These are phyloP conservation scores for Enteromius unitaeniatus DNA, from an alignment of 2,797 vertebrate species.

Conservation along the genomic window DNA sequence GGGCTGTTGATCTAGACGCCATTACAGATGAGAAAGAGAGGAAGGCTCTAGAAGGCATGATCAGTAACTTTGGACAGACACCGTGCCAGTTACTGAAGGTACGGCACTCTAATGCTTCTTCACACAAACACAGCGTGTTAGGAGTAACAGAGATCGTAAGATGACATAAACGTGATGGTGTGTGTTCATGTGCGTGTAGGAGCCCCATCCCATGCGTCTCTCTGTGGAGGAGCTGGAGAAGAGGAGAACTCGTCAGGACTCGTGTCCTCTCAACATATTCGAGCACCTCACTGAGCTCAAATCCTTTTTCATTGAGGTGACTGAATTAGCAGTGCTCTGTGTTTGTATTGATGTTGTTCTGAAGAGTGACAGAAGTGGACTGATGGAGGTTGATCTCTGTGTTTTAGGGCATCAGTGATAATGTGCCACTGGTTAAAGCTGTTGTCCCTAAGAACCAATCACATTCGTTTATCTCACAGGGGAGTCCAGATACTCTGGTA, in stretches of 20 bases:
- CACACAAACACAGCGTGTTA: not conserved
- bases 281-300: conserved; percentile 93
- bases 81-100: conserved; percentile 96
- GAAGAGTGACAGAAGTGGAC: not conserved
- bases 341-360: not conserved
- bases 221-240: conserved; percentile 90
- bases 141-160: not conserved
- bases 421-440: conserved; percentile 87
- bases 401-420: conserved; percentile 92
- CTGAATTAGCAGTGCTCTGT: not conserved
- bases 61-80: conserved; percentile 98
- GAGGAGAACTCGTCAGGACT: conserved; percentile 86
- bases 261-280: conserved; percentile 87
- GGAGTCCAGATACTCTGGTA: conserved; percentile 91
- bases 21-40: conserved; percentile 95
- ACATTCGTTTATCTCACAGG: conserved; percentile 96
- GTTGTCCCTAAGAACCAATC: conserved; percentile 92
- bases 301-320: conserved; percentile 96
- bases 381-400: conserved; percentile 33
- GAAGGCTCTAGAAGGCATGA: conserved; percentile 96
- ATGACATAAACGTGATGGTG: not conserved
- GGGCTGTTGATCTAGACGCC: conserved; percentile 94
- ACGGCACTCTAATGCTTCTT: conserved; percentile 1
- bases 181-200: conserved; percentile 12
- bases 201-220: conserved; percentile 86